phyloP scores from a whole-genome alignment of 1,140 invertebrate species.

The Tetramorium simillimum region DNA sequence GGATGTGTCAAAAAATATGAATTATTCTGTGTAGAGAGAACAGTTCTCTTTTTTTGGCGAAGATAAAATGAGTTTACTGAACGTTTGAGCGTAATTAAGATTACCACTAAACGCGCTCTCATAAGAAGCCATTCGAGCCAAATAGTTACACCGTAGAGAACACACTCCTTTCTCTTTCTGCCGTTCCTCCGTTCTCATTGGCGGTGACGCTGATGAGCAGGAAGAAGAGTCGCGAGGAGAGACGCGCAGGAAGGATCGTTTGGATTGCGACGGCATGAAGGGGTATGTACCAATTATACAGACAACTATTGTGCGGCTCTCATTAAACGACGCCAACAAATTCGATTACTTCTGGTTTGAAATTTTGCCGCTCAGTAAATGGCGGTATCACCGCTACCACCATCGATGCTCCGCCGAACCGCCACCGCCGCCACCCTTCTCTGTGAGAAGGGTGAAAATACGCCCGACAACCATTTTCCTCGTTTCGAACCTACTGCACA shows the following conservation, averaged over 20 bases:
- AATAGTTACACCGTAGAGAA: conserved; percentile 76
- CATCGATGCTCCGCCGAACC: conserved; percentile 35
- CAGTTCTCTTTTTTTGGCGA: not conserved
- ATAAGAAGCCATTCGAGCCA: conserved; percentile 73
- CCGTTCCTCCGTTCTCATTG: conserved; percentile 37
- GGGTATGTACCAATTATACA: conserved; percentile 83
- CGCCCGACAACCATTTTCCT: conserved; percentile 80
- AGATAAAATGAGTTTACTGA: conserved; percentile 17
- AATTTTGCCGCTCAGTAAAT: conserved; percentile 82
- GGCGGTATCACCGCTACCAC: conserved; percentile 71
- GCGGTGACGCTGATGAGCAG: conserved; percentile 58
- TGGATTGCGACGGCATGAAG: conserved; percentile 50
- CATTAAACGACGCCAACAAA: conserved; percentile 85
- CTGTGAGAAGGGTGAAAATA: conserved; percentile 74
- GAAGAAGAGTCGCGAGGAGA: conserved; percentile 54
- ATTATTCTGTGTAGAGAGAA: conserved; percentile 7
- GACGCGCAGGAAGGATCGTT: conserved; percentile 26
- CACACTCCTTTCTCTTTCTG: conserved; percentile 42
- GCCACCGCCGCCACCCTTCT: conserved; percentile 66
- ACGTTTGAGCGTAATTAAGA: conserved; percentile 50
- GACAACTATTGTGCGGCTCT: conserved; percentile 84
- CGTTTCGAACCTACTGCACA: conserved; percentile 70
- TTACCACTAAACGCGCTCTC: conserved; percentile 68
- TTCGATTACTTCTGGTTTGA: conserved; percentile 85
- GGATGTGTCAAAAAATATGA: not conserved